phyloP scores from a whole-genome alignment of 30 jellyfish, hydroid and myxozoan genomes.

The Chrysaora quinquecirrha region DNA sequence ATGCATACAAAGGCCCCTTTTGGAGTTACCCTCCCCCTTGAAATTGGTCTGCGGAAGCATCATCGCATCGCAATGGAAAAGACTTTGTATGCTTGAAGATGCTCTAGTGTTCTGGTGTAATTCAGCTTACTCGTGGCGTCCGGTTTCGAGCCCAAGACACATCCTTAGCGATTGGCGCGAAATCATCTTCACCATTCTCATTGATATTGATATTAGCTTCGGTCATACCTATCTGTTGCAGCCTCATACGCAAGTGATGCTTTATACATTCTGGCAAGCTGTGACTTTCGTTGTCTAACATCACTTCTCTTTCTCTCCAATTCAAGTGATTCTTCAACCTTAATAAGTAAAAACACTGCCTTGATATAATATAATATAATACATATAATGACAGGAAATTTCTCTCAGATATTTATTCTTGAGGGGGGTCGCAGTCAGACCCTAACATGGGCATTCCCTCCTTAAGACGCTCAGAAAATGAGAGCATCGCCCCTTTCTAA shows the following conservation, averaged over 20 bases:
- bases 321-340: not conserved
- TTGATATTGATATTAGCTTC: not conserved
- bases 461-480: not conserved
- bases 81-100: no score
- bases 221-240: not conserved
- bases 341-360: no score
- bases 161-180: no score
- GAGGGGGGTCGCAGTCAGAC: not conserved
- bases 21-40: no score
- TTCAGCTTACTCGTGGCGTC: no score
- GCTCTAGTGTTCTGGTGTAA: no score
- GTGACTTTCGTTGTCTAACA: not conserved
- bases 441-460: not conserved
- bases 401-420: not conserved
- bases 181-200: not conserved
- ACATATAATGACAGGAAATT: not conserved
- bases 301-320: not conserved
- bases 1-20: no score
- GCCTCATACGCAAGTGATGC: not conserved
- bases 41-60: no score
- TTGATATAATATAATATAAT: no score
- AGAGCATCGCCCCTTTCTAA: not conserved
- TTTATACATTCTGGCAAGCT: not conserved
- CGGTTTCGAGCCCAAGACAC: no score
- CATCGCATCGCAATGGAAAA: no score